These are phyloP conservation scores for Piprites chloris DNA, from an alignment of 2,113 vertebrate species.

Conservation along the genomic window DNA sequence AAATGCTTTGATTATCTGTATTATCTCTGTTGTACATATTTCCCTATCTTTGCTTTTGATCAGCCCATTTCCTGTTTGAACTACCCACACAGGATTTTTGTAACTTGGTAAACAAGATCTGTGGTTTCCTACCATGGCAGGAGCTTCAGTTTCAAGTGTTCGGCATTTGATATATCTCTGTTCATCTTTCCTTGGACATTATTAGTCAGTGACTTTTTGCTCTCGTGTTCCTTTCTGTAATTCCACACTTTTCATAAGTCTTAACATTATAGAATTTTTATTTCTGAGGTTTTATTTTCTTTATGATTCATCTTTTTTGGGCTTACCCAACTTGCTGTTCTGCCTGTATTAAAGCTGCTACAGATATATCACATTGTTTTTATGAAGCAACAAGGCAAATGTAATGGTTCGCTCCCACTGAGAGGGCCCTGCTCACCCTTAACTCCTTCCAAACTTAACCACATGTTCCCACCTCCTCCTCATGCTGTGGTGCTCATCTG, in stretches of 20 bases:
- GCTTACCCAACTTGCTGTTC: not conserved
- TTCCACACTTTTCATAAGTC: not conserved
- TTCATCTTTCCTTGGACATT: not conserved
- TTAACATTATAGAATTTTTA: not conserved
- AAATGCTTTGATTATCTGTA: not conserved
- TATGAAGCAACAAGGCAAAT: not conserved
- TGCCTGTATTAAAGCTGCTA: not conserved
- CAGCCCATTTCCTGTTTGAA: constrained; percentile 52
- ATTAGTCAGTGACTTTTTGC: not conserved
- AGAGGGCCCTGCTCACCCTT: not conserved
- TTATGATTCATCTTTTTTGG: not conserved
- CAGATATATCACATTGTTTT: not conserved
- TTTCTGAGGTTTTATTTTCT: not conserved
- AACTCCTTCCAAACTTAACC: not conserved
- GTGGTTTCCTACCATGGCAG: constrained; percentile 21
- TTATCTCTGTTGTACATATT: not conserved
- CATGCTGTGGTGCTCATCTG: not conserved
- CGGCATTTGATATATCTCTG: not conserved
- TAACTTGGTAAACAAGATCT: constrained; percentile 25
- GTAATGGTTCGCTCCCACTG: not conserved
- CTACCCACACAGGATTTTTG: constrained; percentile 1
- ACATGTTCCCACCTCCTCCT: not conserved
- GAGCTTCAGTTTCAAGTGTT: not conserved
- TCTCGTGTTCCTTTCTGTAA: not conserved
- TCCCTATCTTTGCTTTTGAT: constrained; percentile 45